Percentiles rank a stretch among this genome's conserved stretches.
These are phyloP conservation scores for Leptoclinus maculatus DNA, from an alignment of 2,797 vertebrate genomes.

Conservation along the genomic window DNA sequence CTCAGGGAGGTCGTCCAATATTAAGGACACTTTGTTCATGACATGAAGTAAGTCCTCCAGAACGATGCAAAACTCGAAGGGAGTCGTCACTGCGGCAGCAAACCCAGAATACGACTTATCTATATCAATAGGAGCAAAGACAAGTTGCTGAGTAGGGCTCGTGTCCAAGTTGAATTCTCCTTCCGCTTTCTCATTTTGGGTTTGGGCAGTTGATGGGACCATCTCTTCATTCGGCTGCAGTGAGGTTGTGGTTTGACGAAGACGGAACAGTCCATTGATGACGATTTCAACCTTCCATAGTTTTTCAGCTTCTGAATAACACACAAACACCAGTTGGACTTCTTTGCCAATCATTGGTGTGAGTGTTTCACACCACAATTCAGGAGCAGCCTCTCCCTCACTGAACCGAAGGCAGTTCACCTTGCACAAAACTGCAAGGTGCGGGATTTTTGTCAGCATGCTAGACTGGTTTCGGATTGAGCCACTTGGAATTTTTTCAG, in stretches of 20 bases:
- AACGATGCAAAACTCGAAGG: constrained; percentile 86
- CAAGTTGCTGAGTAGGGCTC: constrained; percentile 54
- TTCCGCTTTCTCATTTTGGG: not conserved
- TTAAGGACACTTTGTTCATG: constrained; percentile 77
- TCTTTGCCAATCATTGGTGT: constrained; percentile 67
- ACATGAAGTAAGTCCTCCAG: constrained; percentile 81
- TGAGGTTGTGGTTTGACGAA: constrained; percentile 48
- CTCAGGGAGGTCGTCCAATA: constrained; percentile 82
- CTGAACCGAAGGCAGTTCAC: constrained; percentile 71
- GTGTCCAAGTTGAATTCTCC: not conserved
- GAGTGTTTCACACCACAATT: constrained; percentile 52
- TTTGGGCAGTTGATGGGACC: not conserved
- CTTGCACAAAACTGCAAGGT: constrained; percentile 82
- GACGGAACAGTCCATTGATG: constrained; percentile 62
- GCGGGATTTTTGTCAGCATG: constrained; percentile 68
- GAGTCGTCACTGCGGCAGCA: constrained; percentile 82
- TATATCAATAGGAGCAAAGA: constrained; percentile 70
- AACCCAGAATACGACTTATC: constrained; percentile 80
- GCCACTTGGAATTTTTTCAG: constrained; percentile 68
- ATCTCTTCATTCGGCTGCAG: constrained; percentile 1
- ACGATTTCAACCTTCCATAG: constrained; percentile 86
- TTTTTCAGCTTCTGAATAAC: constrained; percentile 61
- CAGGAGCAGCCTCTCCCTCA: constrained; percentile 32
- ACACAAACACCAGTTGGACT: constrained; percentile 81
- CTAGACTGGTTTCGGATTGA: constrained; percentile 64